phyloP scores from a whole-genome alignment of 1,140 invertebrate species.

The Frieseomelitta varia region DNA sequence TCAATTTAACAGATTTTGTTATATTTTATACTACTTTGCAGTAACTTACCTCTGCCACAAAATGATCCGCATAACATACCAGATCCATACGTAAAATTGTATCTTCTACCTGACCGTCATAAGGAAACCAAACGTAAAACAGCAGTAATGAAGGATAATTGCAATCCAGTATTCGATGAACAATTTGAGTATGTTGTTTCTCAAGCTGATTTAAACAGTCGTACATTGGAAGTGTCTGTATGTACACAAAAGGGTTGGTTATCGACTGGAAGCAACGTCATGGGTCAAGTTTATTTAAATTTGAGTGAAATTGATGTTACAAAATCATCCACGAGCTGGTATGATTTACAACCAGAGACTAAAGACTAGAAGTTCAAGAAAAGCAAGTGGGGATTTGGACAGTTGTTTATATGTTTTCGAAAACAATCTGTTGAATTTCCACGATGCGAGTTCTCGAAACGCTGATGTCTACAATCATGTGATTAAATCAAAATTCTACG shows the following conservation, averaged over 20 bases:
- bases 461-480: slow-evolving; percentile 10
- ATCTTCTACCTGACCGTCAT: slow-evolving; percentile 92
- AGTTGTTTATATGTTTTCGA: slow-evolving; percentile 43
- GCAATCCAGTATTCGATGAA: slow-evolving; percentile 95
- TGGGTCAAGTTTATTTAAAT: slow-evolving; percentile 89
- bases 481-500: neutral
- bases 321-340: slow-evolving; percentile 87
- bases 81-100: slow-evolving; percentile 97
- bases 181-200: slow-evolving; percentile 93
- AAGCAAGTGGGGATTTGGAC: slow-evolving; percentile 53
- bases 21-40: slow-evolving; percentile 73
- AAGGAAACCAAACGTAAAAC: slow-evolving; percentile 96
- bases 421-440: slow-evolving; percentile 43
- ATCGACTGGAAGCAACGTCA: slow-evolving; percentile 88
- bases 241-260: slow-evolving; percentile 92
- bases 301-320: slow-evolving; percentile 86
- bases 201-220: slow-evolving; percentile 87
- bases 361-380: slow-evolving; percentile 74
- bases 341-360: slow-evolving; percentile 86
- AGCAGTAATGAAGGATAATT: slow-evolving; percentile 92
- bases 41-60: slow-evolving; percentile 88
- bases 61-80: slow-evolving; percentile 94
- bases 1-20: neutral
- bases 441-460: slow-evolving; percentile 35
- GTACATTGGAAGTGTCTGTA: slow-evolving; percentile 90